Conservation (phyloP, 1,140 invertebrate genomes). For the Eupristina koningsbergeri region DNA sequence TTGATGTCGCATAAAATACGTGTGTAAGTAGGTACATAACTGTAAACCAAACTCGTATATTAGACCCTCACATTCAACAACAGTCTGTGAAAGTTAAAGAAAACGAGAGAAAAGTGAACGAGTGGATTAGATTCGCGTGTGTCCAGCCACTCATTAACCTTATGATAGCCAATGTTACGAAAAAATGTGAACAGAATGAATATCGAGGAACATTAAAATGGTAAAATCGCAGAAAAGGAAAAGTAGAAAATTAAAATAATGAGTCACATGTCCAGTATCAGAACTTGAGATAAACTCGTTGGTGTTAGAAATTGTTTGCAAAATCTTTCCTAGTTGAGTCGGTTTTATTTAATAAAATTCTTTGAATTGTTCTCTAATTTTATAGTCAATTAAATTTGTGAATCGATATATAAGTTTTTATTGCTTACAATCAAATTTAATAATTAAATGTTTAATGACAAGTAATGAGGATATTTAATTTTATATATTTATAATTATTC, state of each 20-base stretch:
- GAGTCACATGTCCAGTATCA: neutral
- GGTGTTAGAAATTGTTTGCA: neutral
- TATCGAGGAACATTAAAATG: neutral
- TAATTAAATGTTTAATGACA: neutral
- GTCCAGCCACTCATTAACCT: neutral
- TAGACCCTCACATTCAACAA: too few species aligned
- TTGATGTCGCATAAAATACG: neutral
- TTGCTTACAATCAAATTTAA: neutral
- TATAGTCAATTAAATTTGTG: neutral
- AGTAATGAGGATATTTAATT: too few species aligned
- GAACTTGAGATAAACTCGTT: neutral
- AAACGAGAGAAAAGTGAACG: neutral
- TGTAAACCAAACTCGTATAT: too few species aligned
- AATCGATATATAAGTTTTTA: neutral
- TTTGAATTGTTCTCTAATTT: neutral
- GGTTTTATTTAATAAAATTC: neutral
- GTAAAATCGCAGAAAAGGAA: neutral
- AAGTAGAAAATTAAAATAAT: slow-evolving; percentile 4
- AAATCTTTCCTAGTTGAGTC: neutral
- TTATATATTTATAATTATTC: neutral
- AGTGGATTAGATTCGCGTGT: slow-evolving; percentile 18
- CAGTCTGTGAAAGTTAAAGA: neutral
- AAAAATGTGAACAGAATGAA: neutral
- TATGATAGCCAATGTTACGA: neutral
- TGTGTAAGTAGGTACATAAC: neutral